A percentile compares a stretch with the other conserved stretches of the same genome.
Evolutionary conservation across 2,797 vertebrate species (phyloP).

Genomic region (Chiloscyllium punctatum): DNA sequence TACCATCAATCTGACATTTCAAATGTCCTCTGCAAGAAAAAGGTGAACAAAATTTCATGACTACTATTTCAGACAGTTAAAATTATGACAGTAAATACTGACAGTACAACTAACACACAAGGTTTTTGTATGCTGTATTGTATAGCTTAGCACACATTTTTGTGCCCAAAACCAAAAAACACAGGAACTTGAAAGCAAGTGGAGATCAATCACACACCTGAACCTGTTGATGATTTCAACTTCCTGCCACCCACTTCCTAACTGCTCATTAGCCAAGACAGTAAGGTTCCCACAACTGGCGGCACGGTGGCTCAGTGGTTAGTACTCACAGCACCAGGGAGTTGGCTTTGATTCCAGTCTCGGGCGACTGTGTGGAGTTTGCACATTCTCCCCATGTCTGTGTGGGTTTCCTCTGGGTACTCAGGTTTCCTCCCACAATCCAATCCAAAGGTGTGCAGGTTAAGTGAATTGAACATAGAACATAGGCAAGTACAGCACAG

Average conservation of each 20-base stretch:
- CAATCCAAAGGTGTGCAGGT: too few relatives aligned
- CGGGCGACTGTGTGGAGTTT: too few relatives aligned
- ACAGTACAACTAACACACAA: not conserved
- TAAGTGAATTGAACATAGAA: too few relatives aligned
- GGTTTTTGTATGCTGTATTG: not conserved
- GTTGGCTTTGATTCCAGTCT: too few relatives aligned
- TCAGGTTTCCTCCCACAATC: too few relatives aligned
- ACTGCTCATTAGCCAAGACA: not conserved
- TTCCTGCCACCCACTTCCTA: not conserved
- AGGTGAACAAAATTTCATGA: not conserved
- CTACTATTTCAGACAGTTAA: not conserved
- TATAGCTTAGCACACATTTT: not conserved
- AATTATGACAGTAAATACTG: slow-evolving; percentile 8
- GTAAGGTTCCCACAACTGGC: not conserved
- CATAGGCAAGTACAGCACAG: too few relatives aligned
- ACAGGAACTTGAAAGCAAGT: not conserved
- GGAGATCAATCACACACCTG: not conserved
- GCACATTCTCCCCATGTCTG: too few relatives aligned
- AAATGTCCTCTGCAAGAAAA: not conserved
- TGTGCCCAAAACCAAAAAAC: not conserved
- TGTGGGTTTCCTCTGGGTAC: too few relatives aligned
- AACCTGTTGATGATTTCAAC: not conserved
- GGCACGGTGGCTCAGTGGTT: too few relatives aligned
- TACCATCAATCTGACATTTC: slow-evolving; percentile 19
- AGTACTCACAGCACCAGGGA: too few relatives aligned